A percentile compares a stretch with the other conserved stretches of the same genome.
These are phyloP conservation scores for Solea senegalensis DNA, from an alignment of 2,113 vertebrate species.

Conservation along the genomic window DNA sequence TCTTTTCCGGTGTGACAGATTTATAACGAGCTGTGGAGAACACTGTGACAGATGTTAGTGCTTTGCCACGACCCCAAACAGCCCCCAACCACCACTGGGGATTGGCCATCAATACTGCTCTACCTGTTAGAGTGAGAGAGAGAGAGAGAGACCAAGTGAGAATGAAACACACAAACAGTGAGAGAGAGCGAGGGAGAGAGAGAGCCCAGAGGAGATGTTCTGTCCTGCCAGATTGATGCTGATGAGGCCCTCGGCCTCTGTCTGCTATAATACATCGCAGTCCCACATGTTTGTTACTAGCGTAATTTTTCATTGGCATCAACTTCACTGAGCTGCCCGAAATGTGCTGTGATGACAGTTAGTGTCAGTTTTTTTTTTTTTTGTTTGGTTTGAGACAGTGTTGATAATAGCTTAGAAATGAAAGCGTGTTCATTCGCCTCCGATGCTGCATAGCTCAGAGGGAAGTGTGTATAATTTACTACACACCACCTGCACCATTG, in stretches of 20 bases:
- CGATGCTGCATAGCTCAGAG: slow-evolving; percentile 58
- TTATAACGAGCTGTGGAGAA: slow-evolving; percentile 64
- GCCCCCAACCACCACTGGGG: slow-evolving; percentile 56
- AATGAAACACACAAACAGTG: slow-evolving; percentile 21
- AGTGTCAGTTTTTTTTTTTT: slow-evolving; percentile 5
- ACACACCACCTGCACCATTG: slow-evolving; percentile 71
- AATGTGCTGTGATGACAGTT: slow-evolving; percentile 47
- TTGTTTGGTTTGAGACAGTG: slow-evolving; percentile 20
- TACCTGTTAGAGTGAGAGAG: slow-evolving; percentile 54
- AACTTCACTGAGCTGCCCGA: slow-evolving; percentile 51
- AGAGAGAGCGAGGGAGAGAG: slow-evolving; percentile 10
- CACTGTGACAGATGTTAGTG: slow-evolving; percentile 74
- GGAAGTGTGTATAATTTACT: slow-evolving; percentile 74
- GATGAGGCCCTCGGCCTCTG: slow-evolving; percentile 55
- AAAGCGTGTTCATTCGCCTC: slow-evolving; percentile 23
- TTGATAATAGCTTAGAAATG: slow-evolving; percentile 13
- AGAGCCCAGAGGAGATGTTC: slow-evolving; percentile 42
- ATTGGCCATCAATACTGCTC: slow-evolving; percentile 69
- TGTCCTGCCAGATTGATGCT: slow-evolving; percentile 70
- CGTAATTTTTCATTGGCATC: slow-evolving; percentile 59
- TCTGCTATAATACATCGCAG: slow-evolving; percentile 40
- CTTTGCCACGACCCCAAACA: slow-evolving; percentile 67
- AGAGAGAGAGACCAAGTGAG: slow-evolving; percentile 37
- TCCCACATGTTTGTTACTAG: slow-evolving; percentile 34
- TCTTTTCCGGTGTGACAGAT: slow-evolving; percentile 60